Percentiles rank a stretch among this genome's conserved stretches.
Evolutionary conservation across 2,888 invertebrate species (phyloP).

Genomic region (Acronicta aceris): DNA sequence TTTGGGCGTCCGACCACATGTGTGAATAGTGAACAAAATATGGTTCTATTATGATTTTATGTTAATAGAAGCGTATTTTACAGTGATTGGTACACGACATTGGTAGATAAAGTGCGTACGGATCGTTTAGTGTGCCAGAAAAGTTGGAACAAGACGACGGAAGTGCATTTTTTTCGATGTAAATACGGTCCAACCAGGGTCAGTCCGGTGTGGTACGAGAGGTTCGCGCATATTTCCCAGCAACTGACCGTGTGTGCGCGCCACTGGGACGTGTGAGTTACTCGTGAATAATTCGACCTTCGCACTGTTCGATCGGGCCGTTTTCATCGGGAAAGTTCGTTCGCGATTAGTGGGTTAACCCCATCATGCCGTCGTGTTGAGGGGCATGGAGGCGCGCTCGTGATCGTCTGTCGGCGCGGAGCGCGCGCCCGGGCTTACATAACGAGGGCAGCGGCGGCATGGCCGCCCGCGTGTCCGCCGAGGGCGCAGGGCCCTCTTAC

Average conservation of each 20-base stretch:
- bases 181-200: constrained; percentile 87
- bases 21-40: constrained; percentile 89
- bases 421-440: constrained; percentile 88
- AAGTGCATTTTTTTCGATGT: constrained; percentile 88
- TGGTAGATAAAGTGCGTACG: constrained; percentile 76
- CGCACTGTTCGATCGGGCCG: constrained; percentile 74
- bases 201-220: constrained; percentile 84
- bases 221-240: constrained; percentile 78
- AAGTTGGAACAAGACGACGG: constrained; percentile 81
- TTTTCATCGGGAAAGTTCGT: constrained; percentile 75
- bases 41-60: constrained; percentile 84
- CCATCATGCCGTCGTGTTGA: constrained; percentile 87
- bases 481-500: constrained; percentile 91
- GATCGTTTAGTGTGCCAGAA: constrained; percentile 77
- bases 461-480: constrained; percentile 87
- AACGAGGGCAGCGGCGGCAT: constrained; percentile 88
- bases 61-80: constrained; percentile 72
- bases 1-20: constrained; percentile 92
- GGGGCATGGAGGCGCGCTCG: constrained; percentile 88
- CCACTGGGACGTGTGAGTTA: constrained; percentile 68
- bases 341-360: constrained; percentile 78
- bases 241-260: constrained; percentile 67
- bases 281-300: constrained; percentile 75
- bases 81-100: constrained; percentile 73
- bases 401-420: constrained; percentile 89